Evolutionary conservation across 2,888 invertebrate genomes (phyloP).

Genomic region (Dendrolimus houi): DNA sequence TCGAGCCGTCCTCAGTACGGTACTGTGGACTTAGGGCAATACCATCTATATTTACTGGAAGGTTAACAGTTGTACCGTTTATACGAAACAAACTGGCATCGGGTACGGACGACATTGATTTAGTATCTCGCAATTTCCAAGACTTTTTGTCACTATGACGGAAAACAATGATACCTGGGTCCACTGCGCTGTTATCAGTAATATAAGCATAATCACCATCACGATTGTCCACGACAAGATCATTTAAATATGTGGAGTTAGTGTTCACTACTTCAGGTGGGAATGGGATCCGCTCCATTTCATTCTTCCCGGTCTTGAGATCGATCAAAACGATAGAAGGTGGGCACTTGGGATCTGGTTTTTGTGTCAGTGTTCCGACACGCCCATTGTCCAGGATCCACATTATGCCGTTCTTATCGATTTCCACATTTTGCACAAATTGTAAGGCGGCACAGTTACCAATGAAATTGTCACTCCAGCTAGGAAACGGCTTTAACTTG

Average conservation of each 20-base stretch:
- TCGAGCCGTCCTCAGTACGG: constrained; percentile 35
- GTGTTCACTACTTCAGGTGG: constrained; percentile 76
- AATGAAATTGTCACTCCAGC: constrained; percentile 80
- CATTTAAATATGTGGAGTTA: constrained; percentile 80
- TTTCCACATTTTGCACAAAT: constrained; percentile 84
- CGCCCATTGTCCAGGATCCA: constrained; percentile 83
- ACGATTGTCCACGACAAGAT: constrained; percentile 83
- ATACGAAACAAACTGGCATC: constrained; percentile 78
- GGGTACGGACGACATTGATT: constrained; percentile 78
- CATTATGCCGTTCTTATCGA: constrained; percentile 82
- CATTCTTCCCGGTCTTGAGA: constrained; percentile 74
- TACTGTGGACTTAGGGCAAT: constrained; percentile 82
- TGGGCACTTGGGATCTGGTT: constrained; percentile 75
- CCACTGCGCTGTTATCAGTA: constrained; percentile 80
- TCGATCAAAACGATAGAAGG: constrained; percentile 83
- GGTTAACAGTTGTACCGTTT: constrained; percentile 73
- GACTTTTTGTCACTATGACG: constrained; percentile 78
- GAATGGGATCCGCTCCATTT: constrained; percentile 77
- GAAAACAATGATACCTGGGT: constrained; percentile 85
- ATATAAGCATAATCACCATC: constrained; percentile 84
- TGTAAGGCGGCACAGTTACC: constrained; percentile 83
- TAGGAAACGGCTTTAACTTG: constrained; percentile 81
- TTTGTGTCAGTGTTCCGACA: constrained; percentile 75
- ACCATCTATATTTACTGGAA: constrained; percentile 80
- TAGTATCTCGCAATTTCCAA: constrained; percentile 81